Conservation (phyloP, 2,888 invertebrate species). For the Galeopsomyia nigrocyanea region DNA sequence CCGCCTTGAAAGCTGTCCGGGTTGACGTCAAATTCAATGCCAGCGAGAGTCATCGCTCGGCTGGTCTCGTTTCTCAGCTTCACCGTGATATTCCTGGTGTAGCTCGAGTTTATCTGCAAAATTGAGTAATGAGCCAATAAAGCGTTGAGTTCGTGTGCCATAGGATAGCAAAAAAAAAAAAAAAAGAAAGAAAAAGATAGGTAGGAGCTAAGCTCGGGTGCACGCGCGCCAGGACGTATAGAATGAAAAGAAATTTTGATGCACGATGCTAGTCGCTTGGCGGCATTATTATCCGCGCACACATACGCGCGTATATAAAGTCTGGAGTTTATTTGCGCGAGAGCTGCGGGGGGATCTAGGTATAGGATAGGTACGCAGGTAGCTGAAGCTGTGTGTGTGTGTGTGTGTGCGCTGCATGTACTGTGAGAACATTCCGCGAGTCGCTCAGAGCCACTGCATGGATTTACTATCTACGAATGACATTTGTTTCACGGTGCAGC, state of each 20-base stretch:
- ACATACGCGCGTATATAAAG: constrained; percentile 13
- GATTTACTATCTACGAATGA: constrained; percentile 45
- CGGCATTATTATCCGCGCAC: constrained; percentile 44
- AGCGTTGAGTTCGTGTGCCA: constrained; percentile 36
- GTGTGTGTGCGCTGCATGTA: constrained; percentile 18
- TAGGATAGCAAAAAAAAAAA: too few relatives aligned
- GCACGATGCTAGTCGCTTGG: constrained; percentile 41
- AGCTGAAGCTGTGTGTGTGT: too few relatives aligned
- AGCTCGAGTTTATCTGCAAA: constrained; percentile 66
- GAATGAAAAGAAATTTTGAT: constrained; percentile 46
- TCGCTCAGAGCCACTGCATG: constrained; percentile 20
- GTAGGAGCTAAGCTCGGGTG: constrained; percentile 25
- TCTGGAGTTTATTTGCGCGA: constrained; percentile 32
- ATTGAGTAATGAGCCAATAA: too few relatives aligned
- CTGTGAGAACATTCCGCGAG: constrained; percentile 47
- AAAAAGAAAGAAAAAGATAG: not conserved
- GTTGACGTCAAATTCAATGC: constrained; percentile 76
- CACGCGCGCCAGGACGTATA: constrained; percentile 19
- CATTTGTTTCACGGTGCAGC: constrained; percentile 37
- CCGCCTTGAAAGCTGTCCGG: constrained; percentile 77
- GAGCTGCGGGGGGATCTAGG: not conserved
- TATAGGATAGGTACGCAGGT: too few relatives aligned
- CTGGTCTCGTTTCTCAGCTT: constrained; percentile 53
- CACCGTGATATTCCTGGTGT: constrained; percentile 51
- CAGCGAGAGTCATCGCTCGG: constrained; percentile 66